Evolutionary conservation across 2,113 vertebrate genomes (phyloP).

Genomic region (Malurus melanocephalus): DNA sequence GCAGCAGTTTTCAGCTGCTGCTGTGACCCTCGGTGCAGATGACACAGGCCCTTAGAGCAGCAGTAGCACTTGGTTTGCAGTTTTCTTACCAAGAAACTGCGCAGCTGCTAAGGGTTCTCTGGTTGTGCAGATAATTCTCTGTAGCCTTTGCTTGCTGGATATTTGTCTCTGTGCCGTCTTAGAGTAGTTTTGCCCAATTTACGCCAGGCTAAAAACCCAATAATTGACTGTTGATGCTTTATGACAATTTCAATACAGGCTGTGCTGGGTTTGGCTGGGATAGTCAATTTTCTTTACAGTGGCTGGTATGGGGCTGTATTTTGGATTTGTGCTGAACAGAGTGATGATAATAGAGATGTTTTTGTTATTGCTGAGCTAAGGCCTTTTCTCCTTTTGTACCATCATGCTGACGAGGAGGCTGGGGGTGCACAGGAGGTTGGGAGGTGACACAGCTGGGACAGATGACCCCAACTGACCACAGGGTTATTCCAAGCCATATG

Average conservation of each 20-base stretch:
- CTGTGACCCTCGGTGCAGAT: background rate
- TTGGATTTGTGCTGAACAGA: background rate
- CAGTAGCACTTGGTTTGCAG: background rate
- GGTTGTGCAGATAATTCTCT: background rate
- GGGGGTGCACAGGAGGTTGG: background rate
- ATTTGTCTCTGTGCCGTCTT: background rate
- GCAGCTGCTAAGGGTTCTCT: background rate
- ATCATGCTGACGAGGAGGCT: accelerated
- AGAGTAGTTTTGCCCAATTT: background rate
- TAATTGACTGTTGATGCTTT: background rate
- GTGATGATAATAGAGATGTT: background rate
- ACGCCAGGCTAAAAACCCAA: background rate
- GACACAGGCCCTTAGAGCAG: background rate
- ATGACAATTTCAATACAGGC: background rate
- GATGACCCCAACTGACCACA: background rate
- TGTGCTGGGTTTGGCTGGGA: background rate
- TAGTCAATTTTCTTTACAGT: background rate
- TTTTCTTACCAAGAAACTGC: background rate
- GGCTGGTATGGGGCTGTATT: background rate
- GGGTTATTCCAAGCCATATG: background rate
- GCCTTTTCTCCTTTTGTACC: background rate
- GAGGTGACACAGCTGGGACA: background rate
- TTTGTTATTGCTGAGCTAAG: background rate
- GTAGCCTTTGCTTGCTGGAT: background rate
- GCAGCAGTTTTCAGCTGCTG: background rate